Evolutionary conservation across 2,888 invertebrate genomes (phyloP).

Genomic region (Ditula angustiorana): DNA sequence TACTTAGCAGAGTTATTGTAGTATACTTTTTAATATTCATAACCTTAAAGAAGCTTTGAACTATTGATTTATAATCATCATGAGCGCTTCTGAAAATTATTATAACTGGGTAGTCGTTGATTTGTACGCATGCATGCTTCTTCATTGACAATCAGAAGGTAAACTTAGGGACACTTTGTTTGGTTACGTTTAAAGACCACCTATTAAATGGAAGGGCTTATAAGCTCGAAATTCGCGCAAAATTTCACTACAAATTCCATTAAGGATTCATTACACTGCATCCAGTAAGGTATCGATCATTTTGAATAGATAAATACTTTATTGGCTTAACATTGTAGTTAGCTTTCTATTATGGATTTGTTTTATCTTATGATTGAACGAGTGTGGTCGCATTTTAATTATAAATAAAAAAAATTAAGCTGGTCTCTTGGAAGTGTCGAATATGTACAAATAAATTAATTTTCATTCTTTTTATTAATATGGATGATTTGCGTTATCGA

Average conservation of each 20-base stretch:
- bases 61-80: slow-evolving; percentile 9
- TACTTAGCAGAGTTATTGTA: neutral
- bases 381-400: too few species aligned
- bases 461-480: slow-evolving; percentile 40
- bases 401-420: too few species aligned
- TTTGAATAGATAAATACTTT: slow-evolving; percentile 13
- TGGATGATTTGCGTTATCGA: slow-evolving; percentile 47
- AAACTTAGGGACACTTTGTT: slow-evolving; percentile 41
- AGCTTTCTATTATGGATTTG: too few species aligned
- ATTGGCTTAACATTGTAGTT: slow-evolving; percentile 1
- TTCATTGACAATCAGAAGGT: slow-evolving; percentile 56
- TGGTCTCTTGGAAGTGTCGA: too few species aligned
- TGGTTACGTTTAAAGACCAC: slow-evolving; percentile 48
- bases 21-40: neutral
- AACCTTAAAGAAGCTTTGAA: neutral
- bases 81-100: slow-evolving; percentile 19
- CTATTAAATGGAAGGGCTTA: slow-evolving; percentile 21
- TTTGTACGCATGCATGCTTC: slow-evolving; percentile 41
- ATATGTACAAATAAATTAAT: too few species aligned
- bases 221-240: neutral
- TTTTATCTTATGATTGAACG: too few species aligned
- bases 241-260: slow-evolving; percentile 4
- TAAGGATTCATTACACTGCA: too few species aligned
- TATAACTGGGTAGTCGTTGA: slow-evolving; percentile 32
- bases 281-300: neutral